Evolutionary conservation across 1,140 invertebrate species (phyloP), one percentile per base, ranked within the genome.

Genomic region (Penaeus indicus): DNA sequence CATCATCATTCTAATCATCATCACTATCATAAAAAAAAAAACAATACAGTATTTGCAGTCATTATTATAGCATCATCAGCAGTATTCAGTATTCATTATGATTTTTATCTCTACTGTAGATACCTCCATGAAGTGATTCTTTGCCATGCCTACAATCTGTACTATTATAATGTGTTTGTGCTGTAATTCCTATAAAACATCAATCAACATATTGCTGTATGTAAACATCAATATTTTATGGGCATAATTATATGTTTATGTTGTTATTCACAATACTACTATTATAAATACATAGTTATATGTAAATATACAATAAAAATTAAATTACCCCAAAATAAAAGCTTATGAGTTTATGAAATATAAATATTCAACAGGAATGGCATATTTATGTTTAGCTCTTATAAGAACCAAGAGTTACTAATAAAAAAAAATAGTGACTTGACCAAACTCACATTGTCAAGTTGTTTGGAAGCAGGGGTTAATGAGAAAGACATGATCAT

Each of bases 221-320:
- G 54, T 54, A 72, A 72, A 72, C 21, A 19, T 32, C 22, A 72
- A 21, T 32, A n/a, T 25, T 72, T 25, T 72, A 72, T 72, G 32
- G n/a, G 21, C 32, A 72, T 72, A 22, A 72, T 72, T 72, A n/a
- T 72, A 72, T n/a, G 32, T 72, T 25, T 22, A 72, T 72, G 32
- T 72, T 25, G n/a, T 25, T 72, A 72, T 22, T 25, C 32, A 72
- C 32, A 72, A 38, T 78, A 78, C 21, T 11, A 32, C 13, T 78
- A 78, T 78, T 78, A 78, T 78, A 78, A n/a, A 78, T 78, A 78
- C 42, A 78, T 78, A 78, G 25, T 32, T 78, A 78, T 78, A 38
- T 78, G 42, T 78, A 78, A 32, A 78, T 78, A 78, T 38, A 78
- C 42, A 78, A 38, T 47, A 22, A 78, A 21, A 27, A 78, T 8